Evolutionary conservation across 2,888 invertebrate species (phyloP), one percentile per base, ranked within the genome.

Genomic region (Linyphia triangularis): DNA sequence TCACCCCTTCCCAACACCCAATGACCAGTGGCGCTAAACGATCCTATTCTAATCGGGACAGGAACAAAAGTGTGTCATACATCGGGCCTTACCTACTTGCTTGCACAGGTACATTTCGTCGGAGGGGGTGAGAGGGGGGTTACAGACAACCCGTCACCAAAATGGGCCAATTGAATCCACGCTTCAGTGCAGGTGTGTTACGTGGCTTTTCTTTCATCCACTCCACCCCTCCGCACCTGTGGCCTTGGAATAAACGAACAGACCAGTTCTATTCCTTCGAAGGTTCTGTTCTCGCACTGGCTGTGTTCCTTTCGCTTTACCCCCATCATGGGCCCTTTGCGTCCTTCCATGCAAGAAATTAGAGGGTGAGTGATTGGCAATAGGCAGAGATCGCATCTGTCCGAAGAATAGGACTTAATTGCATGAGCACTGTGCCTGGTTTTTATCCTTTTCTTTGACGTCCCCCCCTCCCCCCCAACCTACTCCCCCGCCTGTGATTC

Each of bases 121-220:
- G 51, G 51, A n/a, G 57, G 37, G 40, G 19, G n/a, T n/a, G 24
- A 24, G 61, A 13, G 24, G 26, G 61, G 33, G 30, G 16, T n/a
- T n/a, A n/a, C n/a, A n/a, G n/a, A n/a, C n/a, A 70, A 24, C 30
- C 22, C 72, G 75, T 61, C 65, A 33, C 69, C n/a, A 82, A 88
- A 88, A 79, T 81, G 82, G 88, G 88, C 88, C 88, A 88, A 81
- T 79, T 88, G 82, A 79, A 77, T 88, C 67, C 82, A 75, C 82
- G 88, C 88, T 37, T 82, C 82, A 82, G 75, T 51, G 88, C 88
- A 88, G 82, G 78, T 88, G 88, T 82, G 70, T 78, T 75, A 88
- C 88, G 78, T 82, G 88, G 78, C 79, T 88, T 75, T 22, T 26
- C n/a, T 5, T 33, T 28, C 84, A 7, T 9, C 13, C 65, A 65